These are phyloP conservation scores for Drosophila recens DNA, from an alignment of 2,888 invertebrate species.

Conservation along the genomic window DNA sequence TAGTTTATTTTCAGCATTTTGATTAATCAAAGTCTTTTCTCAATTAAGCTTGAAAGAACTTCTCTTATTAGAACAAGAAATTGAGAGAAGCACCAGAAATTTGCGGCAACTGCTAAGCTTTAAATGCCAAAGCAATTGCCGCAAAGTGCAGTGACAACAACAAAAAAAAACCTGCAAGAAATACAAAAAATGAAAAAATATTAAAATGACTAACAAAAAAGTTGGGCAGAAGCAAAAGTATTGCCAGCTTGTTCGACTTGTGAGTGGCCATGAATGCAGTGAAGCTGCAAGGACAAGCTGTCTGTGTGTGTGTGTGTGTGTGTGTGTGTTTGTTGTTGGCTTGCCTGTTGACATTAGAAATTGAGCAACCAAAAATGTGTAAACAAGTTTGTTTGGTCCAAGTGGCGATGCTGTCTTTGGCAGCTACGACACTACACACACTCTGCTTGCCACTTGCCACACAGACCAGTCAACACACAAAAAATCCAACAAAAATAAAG, in stretches of 20 bases:
- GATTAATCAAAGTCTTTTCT: neutral
- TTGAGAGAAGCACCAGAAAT: slow-evolving; percentile 25
- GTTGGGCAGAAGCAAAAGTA: slow-evolving; percentile 16
- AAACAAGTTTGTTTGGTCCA: slow-evolving; percentile 77
- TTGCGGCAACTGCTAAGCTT: slow-evolving; percentile 31
- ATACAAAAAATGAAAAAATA: slow-evolving; percentile 1
- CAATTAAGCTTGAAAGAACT: neutral
- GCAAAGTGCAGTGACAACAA: slow-evolving; percentile 41
- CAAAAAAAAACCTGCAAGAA: slow-evolving; percentile 3
- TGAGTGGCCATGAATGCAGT: slow-evolving; percentile 53
- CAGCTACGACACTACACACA: slow-evolving; percentile 42
- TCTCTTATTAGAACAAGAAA: slow-evolving; percentile 16
- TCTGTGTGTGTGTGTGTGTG: slow-evolving; percentile 27
- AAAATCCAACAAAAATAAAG: slow-evolving; percentile 8
- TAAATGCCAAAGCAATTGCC: slow-evolving; percentile 46
- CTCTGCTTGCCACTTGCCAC: slow-evolving; percentile 27
- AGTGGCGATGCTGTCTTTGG: slow-evolving; percentile 70
- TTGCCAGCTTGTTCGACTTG: slow-evolving; percentile 41
- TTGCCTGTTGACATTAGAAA: slow-evolving; percentile 77
- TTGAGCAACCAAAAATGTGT: slow-evolving; percentile 80
- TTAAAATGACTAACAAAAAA: slow-evolving; percentile 18
- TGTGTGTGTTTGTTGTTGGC: slow-evolving; percentile 42
- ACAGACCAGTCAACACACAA: slow-evolving; percentile 22
- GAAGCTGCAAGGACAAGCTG: slow-evolving; percentile 55
- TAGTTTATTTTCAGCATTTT: neutral